phyloP scores from a whole-genome alignment of 2,797 vertebrate species.

The Diglossa cyanea region DNA sequence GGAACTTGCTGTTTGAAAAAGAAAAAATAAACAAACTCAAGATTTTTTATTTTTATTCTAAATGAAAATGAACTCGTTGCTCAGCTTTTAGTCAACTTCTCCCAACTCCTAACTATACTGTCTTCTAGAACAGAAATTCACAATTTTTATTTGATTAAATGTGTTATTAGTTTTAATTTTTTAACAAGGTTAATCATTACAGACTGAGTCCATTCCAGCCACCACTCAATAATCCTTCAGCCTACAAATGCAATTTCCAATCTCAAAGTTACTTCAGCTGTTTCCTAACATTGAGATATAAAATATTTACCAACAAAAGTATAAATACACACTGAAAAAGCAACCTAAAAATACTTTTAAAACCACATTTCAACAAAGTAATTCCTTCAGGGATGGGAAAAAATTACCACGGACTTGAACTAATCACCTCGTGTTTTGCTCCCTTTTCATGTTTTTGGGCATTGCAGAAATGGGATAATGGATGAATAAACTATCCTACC shows the following conservation, averaged over 20 bases:
- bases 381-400: background rate
- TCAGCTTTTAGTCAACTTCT: background rate
- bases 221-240: background rate
- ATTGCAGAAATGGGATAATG: background rate
- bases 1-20: background rate
- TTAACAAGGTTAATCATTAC: background rate
- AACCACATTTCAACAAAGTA: conserved; percentile 19
- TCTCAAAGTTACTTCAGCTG: background rate
- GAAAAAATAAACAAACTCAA: background rate
- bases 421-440: background rate
- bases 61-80: background rate
- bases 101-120: background rate
- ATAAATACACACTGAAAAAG: conserved; percentile 5
- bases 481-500: background rate
- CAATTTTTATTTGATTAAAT: background rate
- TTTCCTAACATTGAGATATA: background rate
- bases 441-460: background rate
- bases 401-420: background rate
- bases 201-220: background rate
- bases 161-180: background rate
- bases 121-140: background rate
- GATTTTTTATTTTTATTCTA: background rate
- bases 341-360: conserved; percentile 30
- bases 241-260: background rate
- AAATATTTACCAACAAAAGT: conserved; percentile 53